Conservation (phyloP, 2,797 vertebrate genomes). For the Picus viridis region DNA sequence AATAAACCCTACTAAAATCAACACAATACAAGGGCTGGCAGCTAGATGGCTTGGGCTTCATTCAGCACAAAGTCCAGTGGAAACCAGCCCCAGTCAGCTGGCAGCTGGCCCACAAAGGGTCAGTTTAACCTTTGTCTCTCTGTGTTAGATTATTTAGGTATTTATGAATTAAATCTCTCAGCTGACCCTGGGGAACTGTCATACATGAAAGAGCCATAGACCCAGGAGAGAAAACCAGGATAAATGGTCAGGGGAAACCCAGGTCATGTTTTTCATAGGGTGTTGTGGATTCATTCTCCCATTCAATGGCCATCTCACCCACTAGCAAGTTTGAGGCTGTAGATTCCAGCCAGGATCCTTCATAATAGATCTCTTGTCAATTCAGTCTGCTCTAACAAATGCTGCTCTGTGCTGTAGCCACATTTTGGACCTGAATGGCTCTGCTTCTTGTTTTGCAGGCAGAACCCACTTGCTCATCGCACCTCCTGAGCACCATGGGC, state of each 20-base stretch:
- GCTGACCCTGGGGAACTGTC: neutral
- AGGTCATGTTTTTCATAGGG: neutral
- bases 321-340: neutral
- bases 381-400: conserved; percentile 1
- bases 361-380: conserved; percentile 33
- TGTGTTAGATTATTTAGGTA: neutral
- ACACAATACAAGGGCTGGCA: neutral
- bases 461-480: neutral
- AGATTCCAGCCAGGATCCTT: neutral
- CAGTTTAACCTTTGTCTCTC: neutral
- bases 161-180: neutral
- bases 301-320: neutral
- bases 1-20: neutral
- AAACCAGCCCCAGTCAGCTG: neutral
- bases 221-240: neutral
- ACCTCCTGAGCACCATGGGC: neutral
- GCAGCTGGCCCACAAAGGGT: neutral
- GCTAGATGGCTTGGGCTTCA: neutral
- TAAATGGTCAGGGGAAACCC: neutral
- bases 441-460: neutral
- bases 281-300: neutral
- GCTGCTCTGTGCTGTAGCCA: neutral
- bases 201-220: neutral
- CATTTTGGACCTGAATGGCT: neutral
- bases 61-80: neutral